phyloP scores from a whole-genome alignment of 2,797 vertebrate genomes.

The Tympanoctomys barrerae region DNA sequence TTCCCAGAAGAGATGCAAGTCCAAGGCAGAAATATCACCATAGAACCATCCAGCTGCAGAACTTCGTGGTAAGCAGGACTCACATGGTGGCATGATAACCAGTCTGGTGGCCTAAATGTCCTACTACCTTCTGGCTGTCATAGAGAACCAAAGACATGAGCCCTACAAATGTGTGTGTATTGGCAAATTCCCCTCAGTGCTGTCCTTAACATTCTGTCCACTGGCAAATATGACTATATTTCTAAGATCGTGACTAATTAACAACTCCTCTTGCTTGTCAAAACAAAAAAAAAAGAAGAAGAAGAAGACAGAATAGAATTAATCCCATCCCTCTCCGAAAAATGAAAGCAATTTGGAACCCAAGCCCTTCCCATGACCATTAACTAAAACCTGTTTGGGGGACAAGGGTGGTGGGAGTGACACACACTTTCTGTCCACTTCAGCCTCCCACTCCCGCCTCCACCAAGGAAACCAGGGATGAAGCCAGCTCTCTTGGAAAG shows the following conservation, averaged over 20 bases:
- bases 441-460: conserved; percentile 7
- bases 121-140: background rate
- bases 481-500: background rate
- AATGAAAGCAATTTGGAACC: conserved; percentile 43
- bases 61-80: background rate
- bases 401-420: background rate
- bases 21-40: background rate
- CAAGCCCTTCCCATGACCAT: background rate
- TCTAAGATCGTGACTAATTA: conserved; percentile 45
- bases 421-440: background rate
- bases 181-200: background rate
- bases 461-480: background rate
- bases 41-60: background rate
- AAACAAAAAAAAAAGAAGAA: background rate
- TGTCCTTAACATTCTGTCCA: conserved; percentile 18
- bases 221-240: background rate
- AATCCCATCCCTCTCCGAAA: background rate
- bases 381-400: background rate
- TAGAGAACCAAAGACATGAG: conserved; percentile 10
- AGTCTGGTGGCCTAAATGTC: background rate
- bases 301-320: background rate
- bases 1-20: background rate
- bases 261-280: background rate
- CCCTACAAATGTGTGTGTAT: background rate
- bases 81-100: background rate